A percentile compares a stretch with the other conserved stretches of the same genome.
These are phyloP conservation scores for Cataglyphis albicans DNA, from an alignment of 2,888 invertebrate species.

Conservation along the genomic window DNA sequence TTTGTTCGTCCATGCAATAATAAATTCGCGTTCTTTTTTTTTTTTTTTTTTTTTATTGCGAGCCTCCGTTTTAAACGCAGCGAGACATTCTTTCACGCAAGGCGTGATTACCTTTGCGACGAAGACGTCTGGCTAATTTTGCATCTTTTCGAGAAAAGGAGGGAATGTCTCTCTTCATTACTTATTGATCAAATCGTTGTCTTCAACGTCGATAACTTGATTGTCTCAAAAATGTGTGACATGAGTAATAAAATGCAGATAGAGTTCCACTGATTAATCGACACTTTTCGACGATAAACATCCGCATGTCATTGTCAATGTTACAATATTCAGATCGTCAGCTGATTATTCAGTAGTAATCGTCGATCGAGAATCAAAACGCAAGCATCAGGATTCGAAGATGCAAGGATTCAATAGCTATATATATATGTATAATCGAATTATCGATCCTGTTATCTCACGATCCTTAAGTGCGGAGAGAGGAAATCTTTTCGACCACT, in stretches of 20 bases:
- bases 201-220: constrained; percentile 4
- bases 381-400: not conserved
- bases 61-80: not conserved
- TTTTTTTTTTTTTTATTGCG: too few species aligned
- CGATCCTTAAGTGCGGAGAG: not conserved
- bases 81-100: not conserved
- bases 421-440: not conserved
- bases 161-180: not conserved
- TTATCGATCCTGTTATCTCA: constrained; percentile 3
- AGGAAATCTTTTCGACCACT: not conserved
- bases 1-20: not conserved
- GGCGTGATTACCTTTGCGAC: not conserved
- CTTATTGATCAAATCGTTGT: not conserved
- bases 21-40: not conserved
- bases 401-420: not conserved
- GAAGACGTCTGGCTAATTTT: not conserved
- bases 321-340: not conserved
- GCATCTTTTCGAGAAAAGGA: not conserved
- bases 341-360: not conserved
- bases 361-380: not conserved
- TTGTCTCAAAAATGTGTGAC: not conserved
- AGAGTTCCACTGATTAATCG: constrained; percentile 16
- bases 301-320: not conserved
- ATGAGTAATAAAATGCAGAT: not conserved
- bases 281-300: constrained; percentile 9